These are phyloP conservation scores for Hipposideros armiger DNA, from an alignment of 2,113 vertebrate genomes.

Conservation along the genomic window DNA sequence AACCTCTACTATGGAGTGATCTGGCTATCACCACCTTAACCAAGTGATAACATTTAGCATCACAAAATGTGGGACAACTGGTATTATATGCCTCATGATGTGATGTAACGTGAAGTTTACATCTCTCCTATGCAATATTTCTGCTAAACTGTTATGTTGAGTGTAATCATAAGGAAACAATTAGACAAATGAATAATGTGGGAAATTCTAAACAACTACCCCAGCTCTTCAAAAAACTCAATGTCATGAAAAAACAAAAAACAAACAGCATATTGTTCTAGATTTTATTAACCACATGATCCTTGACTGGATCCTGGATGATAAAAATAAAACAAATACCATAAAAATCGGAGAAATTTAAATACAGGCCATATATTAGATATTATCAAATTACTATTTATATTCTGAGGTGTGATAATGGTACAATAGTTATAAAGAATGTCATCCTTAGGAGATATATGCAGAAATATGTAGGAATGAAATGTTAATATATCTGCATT, in stretches of 20 bases:
- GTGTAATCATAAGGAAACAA: conserved; percentile 39
- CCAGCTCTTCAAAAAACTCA: neutral
- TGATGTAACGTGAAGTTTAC: conserved; percentile 4
- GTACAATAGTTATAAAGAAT: neutral
- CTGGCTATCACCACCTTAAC: conserved; percentile 28
- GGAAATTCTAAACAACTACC: neutral
- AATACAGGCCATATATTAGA: neutral
- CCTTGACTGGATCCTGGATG: neutral
- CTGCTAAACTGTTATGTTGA: conserved; percentile 31
- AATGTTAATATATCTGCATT: conserved; percentile 16
- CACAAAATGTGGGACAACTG: neutral
- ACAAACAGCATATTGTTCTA: neutral
- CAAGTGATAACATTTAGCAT: conserved; percentile 22
- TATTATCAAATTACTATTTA: conserved; percentile 51
- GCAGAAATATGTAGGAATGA: neutral
- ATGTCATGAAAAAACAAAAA: conserved; percentile 18
- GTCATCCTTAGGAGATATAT: neutral
- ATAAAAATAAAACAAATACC: conserved; percentile 33
- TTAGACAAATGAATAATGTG: neutral
- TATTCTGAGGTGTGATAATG: neutral
- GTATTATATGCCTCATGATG: neutral
- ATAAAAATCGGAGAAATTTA: conserved; percentile 37
- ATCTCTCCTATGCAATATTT: neutral
- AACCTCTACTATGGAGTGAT: neutral
- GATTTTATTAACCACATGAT: neutral